Base-by-base conservation (phyloP, 2,888 invertebrate genomes). In the Odontocerum albicorne region DNA sequence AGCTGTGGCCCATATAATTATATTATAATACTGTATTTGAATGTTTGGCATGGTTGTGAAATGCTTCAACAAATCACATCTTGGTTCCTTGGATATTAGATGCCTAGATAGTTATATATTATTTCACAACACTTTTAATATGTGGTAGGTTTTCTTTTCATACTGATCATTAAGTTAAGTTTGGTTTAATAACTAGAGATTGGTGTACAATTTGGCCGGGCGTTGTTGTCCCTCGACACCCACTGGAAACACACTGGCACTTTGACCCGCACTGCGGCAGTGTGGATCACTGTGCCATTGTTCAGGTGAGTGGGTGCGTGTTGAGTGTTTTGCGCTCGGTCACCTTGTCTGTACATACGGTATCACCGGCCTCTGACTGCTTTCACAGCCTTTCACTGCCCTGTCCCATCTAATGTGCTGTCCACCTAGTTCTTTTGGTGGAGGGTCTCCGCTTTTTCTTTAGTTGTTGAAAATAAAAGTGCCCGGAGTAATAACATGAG, bases 1-100 rank as follows among this genome's bases (percentile, higher is more conserved):
- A 58, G 61, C 61, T 56, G 58, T 56, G 57, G 58, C 58, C 61
- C 58, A 58, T 36, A 16, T 57, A 52, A 57, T n/a, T n/a, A n/a
- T 55, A 51, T 45, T 20, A 19, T 57, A 58, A 58, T 59, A 55
- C 45, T 53, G 61, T 61, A 61, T 49, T 60, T 58, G 61, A 61
- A 61, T 61, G 61, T 61, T 61, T 56, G 58, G 61, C 61, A 61
- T 61, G 61, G 61, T 61, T 56, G 61, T 61, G 61, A 61, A 55
- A 56, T 58, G 58, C 58, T 59, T 61, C 54, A 56, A 59, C 39
- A 58, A 51, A 58, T 61, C 61, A 61, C 58, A 58, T 56, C 53
- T 61, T 59, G 58, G 53, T 57, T 58, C 49, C 53, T 60, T 61
- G 61, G 54, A 61, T 61, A 61, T 61, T 61, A 61, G 61, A 61